Conservation (phyloP, 2,888 invertebrate species). For the Lasioglossum villosulum region DNA sequence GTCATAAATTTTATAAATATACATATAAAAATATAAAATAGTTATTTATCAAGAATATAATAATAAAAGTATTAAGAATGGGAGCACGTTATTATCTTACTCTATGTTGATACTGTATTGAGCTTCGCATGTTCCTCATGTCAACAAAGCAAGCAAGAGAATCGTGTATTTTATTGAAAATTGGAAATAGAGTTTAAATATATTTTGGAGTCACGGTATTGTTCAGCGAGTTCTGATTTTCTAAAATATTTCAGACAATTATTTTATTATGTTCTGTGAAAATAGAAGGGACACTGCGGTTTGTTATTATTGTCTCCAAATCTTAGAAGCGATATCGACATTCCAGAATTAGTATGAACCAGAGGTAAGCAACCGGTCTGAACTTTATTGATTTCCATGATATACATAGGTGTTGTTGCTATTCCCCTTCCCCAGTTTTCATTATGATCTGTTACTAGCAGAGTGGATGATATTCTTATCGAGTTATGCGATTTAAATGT, state of each 20-base stretch:
- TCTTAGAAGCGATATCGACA: neutral
- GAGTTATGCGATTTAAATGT: neutral
- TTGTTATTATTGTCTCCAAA: neutral
- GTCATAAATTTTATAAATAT: neutral
- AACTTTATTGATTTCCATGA: constrained; percentile 33
- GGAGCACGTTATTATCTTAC: neutral
- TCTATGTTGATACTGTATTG: neutral
- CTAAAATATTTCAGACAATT: neutral
- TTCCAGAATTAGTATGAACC: neutral
- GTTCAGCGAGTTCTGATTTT: neutral
- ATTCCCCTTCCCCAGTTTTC: constrained; percentile 17
- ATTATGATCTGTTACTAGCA: constrained; percentile 26
- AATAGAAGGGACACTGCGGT: neutral
- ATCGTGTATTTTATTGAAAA: neutral
- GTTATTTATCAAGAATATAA: too few species aligned
- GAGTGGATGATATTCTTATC: neutral
- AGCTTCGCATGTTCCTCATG: neutral
- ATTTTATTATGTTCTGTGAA: neutral
- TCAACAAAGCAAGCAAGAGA: neutral
- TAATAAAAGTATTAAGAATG: neutral
- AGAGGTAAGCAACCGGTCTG: neutral
- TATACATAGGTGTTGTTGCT: neutral
- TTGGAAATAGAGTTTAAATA: neutral
- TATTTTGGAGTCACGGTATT: neutral
- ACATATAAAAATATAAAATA: neutral